A percentile compares a stretch with the other conserved stretches of the same genome.
phyloP scores from a whole-genome alignment of 1,140 invertebrate genomes.

The Hormaphis cornu region DNA sequence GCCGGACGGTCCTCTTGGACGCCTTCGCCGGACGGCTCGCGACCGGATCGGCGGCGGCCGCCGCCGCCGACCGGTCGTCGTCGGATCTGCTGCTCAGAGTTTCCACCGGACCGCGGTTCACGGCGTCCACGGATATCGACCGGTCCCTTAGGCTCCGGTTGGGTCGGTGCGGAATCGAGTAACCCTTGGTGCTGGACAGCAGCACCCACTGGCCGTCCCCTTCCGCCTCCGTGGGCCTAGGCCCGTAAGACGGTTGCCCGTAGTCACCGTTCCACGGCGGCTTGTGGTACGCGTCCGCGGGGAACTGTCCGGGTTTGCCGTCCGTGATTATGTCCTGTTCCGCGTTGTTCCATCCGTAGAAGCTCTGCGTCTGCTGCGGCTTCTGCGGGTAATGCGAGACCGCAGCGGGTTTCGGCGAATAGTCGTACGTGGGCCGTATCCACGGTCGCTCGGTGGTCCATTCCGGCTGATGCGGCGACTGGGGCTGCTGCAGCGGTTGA shows the following conservation, averaged over 20 bases:
- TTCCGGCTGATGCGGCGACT: constrained; percentile 39
- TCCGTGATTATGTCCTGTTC: constrained; percentile 55
- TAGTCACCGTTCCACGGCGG: constrained; percentile 35
- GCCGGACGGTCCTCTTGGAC: constrained; percentile 44
- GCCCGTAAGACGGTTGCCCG: constrained; percentile 2
- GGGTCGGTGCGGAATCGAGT: constrained; percentile 44
- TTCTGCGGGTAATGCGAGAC: constrained; percentile 22
- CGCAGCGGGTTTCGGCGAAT: constrained; percentile 30
- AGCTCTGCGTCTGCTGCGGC: background rate
- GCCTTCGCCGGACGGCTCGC: background rate
- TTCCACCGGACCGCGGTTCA: background rate
- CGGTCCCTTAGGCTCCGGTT: constrained; percentile 23
- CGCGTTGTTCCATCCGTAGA: constrained; percentile 43
- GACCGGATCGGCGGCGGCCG: background rate
- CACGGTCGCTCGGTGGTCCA: constrained; percentile 41
- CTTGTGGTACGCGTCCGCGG: constrained; percentile 44
- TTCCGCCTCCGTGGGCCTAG: constrained; percentile 46
- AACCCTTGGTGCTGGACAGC: constrained; percentile 64
- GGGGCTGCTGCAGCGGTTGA: constrained; percentile 34
- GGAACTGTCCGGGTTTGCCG: constrained; percentile 55
- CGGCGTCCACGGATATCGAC: constrained; percentile 17
- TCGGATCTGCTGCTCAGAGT: background rate
- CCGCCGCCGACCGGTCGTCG: background rate
- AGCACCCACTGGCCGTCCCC: constrained; percentile 67
- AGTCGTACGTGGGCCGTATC: constrained; percentile 39